These are phyloP conservation scores for Hassar affinis DNA, from an alignment of 2,113 vertebrate species.

Conservation along the genomic window DNA sequence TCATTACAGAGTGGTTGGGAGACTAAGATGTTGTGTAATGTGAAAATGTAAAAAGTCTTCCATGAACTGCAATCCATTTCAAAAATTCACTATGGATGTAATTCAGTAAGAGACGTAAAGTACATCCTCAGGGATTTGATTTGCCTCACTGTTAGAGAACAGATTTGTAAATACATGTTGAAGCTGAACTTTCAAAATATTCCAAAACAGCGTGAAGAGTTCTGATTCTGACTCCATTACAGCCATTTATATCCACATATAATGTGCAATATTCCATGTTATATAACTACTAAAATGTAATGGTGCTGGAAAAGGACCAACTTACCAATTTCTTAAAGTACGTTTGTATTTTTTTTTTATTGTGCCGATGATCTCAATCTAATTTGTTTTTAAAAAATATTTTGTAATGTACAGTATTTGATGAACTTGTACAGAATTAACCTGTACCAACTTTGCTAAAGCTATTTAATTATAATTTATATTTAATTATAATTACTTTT, in stretches of 20 bases:
- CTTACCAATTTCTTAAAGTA: background rate
- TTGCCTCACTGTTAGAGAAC: background rate
- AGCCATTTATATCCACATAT: background rate
- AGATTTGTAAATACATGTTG: background rate
- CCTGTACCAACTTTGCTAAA: background rate
- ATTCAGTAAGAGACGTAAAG: background rate
- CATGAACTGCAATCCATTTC: background rate
- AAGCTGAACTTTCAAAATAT: background rate
- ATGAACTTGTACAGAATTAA: constrained; percentile 36
- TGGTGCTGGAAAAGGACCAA: constrained; percentile 9
- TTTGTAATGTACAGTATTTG: constrained; percentile 22
- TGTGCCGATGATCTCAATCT: background rate
- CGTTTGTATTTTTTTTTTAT: background rate
- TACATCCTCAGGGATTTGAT: constrained; percentile 30
- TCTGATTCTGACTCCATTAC: too few species aligned
- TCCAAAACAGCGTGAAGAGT: background rate
- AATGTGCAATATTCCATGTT: constrained; percentile 25
- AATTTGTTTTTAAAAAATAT: background rate
- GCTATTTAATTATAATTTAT: background rate
- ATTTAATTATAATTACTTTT: constrained; percentile 28
- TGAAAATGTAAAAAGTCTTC: background rate
- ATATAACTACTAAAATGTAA: constrained; percentile 1
- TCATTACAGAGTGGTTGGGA: background rate
- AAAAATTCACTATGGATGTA: background rate
- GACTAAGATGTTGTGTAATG: constrained; percentile 2